These are phyloP conservation scores for Caradrina kadenii DNA, from an alignment of 2,888 invertebrate species.

Conservation along the genomic window DNA sequence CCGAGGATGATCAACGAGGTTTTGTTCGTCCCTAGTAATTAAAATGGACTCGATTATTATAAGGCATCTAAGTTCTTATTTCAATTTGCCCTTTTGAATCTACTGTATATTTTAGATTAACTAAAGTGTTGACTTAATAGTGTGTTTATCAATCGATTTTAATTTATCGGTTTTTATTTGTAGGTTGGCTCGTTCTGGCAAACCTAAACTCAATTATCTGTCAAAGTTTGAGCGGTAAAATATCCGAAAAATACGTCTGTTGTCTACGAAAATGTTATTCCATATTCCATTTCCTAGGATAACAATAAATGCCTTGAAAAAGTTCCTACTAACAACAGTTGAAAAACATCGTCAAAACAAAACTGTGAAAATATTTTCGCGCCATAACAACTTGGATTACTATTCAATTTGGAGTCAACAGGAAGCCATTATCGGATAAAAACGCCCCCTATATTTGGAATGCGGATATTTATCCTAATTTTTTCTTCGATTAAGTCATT, in stretches of 20 bases:
- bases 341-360: slow-evolving; percentile 31
- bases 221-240: not conserved
- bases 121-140: slow-evolving; percentile 20
- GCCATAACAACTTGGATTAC: slow-evolving; percentile 42
- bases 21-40: slow-evolving; percentile 23
- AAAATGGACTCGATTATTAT: slow-evolving; percentile 17
- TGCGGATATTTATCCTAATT: slow-evolving; percentile 28
- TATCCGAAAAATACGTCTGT: not conserved
- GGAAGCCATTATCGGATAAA: slow-evolving; percentile 48
- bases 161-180: not conserved
- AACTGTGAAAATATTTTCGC: slow-evolving; percentile 49
- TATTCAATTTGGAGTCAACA: slow-evolving; percentile 55
- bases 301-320: slow-evolving; percentile 22
- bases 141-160: not conserved
- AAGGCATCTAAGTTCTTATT: not conserved
- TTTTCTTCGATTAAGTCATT: slow-evolving; percentile 30
- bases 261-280: slow-evolving; percentile 29
- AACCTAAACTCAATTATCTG: not conserved
- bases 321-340: slow-evolving; percentile 38
- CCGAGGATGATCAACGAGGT: slow-evolving; percentile 17
- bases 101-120: slow-evolving; percentile 52
- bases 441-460: slow-evolving; percentile 24
- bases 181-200: not conserved
- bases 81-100: slow-evolving; percentile 31
- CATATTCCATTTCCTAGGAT: not conserved